Base-by-base conservation (phyloP, 30 jellyfish, hydroid and myxozoan species). In the Sanderia malayensis region DNA sequence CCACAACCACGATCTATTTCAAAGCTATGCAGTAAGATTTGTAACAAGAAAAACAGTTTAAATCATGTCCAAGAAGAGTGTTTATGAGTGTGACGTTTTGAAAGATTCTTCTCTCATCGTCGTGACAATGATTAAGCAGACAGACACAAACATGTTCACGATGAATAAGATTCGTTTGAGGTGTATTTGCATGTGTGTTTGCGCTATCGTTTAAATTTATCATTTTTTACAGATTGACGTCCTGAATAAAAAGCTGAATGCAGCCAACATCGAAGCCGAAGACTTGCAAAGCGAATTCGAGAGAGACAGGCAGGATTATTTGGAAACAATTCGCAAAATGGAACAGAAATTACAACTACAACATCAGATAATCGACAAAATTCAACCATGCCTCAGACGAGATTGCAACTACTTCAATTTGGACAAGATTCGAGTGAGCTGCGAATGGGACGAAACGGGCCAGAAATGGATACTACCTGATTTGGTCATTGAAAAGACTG, bases 261-360 rank as follows among this genome's bases (percentile, higher is more conserved):
- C 89, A 4, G 83, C 96, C 2, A 67, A 68, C 24, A 72, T 70
- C 18, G 99, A 93, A 65, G 84, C 88, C 23, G 47, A 72, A 29
- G 99, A 93, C 57, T 71, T 93, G 73, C 99, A 93, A 60, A 52
- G 84, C 2, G 99, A 93, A 73, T 93, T 93, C 55, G 97, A 93
- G 58, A 33, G 94, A 41, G 99, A 93, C 72, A 78, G 99, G 33
- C 91, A 68, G 70, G 96, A 93, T 59, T 93, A 93, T 64, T 53
- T 93, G 21, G 99, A 93, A 27, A 81, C 96, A 9, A 93, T 93
- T 26, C 94, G 99, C 8, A 85, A 72, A 57, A 61, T 93, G 84
- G 96, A 93, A 49, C 95, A 82, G 66, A 89, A 86, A 29, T 31
- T 93, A 11, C 80, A 78, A 58, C 91, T 93, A 21, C 99, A 93